Conservation (phyloP, 2,797 vertebrate species). For the Sebastes wilsoni region DNA sequence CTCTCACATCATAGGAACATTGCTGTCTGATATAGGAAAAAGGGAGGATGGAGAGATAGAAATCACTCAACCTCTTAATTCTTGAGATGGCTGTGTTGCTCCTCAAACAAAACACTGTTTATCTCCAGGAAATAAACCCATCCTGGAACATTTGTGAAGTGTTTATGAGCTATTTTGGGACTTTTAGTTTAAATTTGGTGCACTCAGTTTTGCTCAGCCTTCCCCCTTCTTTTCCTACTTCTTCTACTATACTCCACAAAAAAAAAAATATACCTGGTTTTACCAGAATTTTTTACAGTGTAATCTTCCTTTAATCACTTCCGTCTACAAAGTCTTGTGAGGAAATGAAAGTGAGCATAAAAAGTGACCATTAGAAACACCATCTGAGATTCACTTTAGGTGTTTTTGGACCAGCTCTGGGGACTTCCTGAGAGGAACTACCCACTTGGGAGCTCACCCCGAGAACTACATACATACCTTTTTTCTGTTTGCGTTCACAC, state of each 20-base stretch:
- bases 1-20: slow-evolving; percentile 9
- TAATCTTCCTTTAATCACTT: not conserved
- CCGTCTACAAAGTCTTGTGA: not conserved
- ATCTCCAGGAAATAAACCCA: not conserved
- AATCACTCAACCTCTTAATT: slow-evolving; percentile 16
- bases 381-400: not conserved
- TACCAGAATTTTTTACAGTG: not conserved
- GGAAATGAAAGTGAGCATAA: not conserved
- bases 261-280: not conserved
- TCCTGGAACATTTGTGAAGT: not conserved
- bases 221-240: not conserved
- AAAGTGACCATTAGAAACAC: not conserved
- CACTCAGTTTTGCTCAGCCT: not conserved
- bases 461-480: too few relatives aligned
- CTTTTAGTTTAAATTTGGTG: not conserved
- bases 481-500: too few relatives aligned
- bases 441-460: too few relatives aligned
- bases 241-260: not conserved
- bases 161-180: not conserved
- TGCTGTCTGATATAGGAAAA: slow-evolving; percentile 27
- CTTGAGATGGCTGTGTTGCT: not conserved
- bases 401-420: too few relatives aligned
- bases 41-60: not conserved
- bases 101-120: not conserved
- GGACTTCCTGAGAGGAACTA: too few relatives aligned